Percentiles rank a stretch among this genome's conserved stretches.
Conservation (phyloP, 30 jellyfish, hydroid and myxozoan species). For the Rhopilema esculentum region DNA sequence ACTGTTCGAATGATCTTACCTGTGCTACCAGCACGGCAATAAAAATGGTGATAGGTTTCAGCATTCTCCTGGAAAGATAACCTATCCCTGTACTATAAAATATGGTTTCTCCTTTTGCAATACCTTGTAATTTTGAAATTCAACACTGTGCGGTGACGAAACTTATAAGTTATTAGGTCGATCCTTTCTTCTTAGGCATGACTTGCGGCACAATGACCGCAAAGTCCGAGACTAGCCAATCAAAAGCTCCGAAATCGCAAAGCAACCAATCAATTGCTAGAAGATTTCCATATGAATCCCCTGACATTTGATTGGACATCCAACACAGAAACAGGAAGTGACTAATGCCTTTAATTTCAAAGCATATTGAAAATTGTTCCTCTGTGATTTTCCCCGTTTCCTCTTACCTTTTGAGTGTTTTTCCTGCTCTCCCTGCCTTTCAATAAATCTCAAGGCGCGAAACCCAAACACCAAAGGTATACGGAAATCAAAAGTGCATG, state of each 20-base stretch:
- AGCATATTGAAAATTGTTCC: neutral
- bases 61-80: neutral
- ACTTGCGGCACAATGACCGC: conserved; percentile 58
- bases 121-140: neutral
- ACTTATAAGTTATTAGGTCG: neutral
- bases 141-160: neutral
- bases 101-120: neutral
- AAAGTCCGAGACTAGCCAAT: conserved; percentile 44
- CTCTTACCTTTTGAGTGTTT: neutral
- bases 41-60: conserved; percentile 4
- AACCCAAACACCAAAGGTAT: too few species aligned
- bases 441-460: neutral
- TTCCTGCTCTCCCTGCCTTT: neutral
- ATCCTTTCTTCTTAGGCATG: conserved; percentile 41
- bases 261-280: neutral
- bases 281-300: conserved; percentile 32
- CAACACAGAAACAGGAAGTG: conserved; percentile 33
- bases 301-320: conserved; percentile 1
- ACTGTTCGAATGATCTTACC: conserved; percentile 20
- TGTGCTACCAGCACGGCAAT: conserved; percentile 53
- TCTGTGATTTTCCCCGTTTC: neutral
- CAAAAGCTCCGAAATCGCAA: neutral
- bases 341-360: conserved; percentile 1
- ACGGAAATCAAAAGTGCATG: too few species aligned
- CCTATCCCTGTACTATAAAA: neutral